Evolutionary conservation across 2,797 vertebrate species (phyloP), one percentile per base, ranked within the genome.

Genomic region (Ctenosaura bakeri): DNA sequence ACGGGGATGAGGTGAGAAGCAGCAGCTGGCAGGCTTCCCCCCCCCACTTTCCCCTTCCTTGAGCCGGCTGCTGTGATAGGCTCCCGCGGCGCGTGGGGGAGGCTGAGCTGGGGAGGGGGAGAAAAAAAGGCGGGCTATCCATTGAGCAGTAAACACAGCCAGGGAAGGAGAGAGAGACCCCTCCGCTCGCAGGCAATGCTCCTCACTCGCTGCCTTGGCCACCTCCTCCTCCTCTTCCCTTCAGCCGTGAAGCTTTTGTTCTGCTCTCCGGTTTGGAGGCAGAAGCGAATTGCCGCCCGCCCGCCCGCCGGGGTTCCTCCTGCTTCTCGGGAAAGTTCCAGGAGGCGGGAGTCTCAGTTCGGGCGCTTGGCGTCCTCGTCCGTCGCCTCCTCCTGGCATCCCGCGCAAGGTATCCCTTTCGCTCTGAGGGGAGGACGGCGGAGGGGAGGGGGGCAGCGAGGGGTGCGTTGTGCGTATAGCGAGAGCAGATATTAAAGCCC

Each of bases 341-440:
- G 86, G 76, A 87, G 94, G 24, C 2, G 26, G n/a, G 88, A 71
- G 62, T 46, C 88, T 83, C 42, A 46, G 82, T 32, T 46, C 85
- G 59, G 38, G 38, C 7, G 52, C 52, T 52, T 8, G 52, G 52
- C 7, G 52, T 52, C 59, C 20, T 62, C 59, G 3, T 62, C 59
- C 4, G 4, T 18, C 18, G 14, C 14, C 18, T 4, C 59, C 59
- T 62, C 18, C 5, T 62, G 3, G 52, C 6, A 52, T 22, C 20
- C 52, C 52, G 52, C 52, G 52, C 52, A 12, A 52, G 52, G 52
- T 8, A 12, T 8, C 10, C 52, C 7, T 52, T 52, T 52, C 93
- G 71, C 90, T 91, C 73, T 0, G 93, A 96, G 97, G 97, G 96
- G 96, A 96, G 97, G 84, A 4, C 50, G 14, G 69, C 32, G 12